phyloP scores from a whole-genome alignment of 2,888 invertebrate species.

The Limnephilus marmoratus region DNA sequence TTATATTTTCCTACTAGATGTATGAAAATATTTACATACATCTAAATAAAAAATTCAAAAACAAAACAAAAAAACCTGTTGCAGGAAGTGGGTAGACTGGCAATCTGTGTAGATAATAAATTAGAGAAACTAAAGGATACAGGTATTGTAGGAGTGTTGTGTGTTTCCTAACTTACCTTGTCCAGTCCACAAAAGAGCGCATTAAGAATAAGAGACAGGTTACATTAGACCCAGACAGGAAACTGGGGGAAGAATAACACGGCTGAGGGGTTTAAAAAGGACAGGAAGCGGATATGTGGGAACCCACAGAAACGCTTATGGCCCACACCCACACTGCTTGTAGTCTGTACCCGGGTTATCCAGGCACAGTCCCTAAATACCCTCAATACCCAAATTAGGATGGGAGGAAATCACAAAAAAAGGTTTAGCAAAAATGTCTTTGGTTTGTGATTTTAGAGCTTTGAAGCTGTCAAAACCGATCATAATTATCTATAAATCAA shows the following conservation, averaged over 20 bases:
- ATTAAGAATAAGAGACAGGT: background rate
- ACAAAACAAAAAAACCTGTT: too few relatives aligned
- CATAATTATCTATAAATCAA: background rate
- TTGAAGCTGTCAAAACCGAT: background rate
- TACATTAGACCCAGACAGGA: background rate
- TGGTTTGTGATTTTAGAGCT: background rate
- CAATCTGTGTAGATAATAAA: background rate
- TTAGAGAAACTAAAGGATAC: background rate
- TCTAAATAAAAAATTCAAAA: too few relatives aligned
- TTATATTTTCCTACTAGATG: too few relatives aligned
- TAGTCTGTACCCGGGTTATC: background rate
- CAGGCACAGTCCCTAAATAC: background rate
- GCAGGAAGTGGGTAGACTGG: background rate
- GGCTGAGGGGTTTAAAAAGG: slow-evolving; percentile 39
- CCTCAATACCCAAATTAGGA: background rate
- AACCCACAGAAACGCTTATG: slow-evolving; percentile 25
- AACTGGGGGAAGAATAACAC: slow-evolving; percentile 3
- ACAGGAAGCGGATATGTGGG: slow-evolving; percentile 48
- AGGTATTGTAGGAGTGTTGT: background rate
- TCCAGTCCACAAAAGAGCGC: background rate
- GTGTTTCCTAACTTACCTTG: background rate
- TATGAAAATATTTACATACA: too few relatives aligned
- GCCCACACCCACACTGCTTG: background rate
- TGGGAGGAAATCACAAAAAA: background rate
- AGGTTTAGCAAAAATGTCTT: slow-evolving; percentile 19